A percentile compares a stretch with the other conserved stretches of the same genome.
Evolutionary conservation across 2,797 vertebrate genomes (phyloP).

Genomic region (Carduelis carduelis): DNA sequence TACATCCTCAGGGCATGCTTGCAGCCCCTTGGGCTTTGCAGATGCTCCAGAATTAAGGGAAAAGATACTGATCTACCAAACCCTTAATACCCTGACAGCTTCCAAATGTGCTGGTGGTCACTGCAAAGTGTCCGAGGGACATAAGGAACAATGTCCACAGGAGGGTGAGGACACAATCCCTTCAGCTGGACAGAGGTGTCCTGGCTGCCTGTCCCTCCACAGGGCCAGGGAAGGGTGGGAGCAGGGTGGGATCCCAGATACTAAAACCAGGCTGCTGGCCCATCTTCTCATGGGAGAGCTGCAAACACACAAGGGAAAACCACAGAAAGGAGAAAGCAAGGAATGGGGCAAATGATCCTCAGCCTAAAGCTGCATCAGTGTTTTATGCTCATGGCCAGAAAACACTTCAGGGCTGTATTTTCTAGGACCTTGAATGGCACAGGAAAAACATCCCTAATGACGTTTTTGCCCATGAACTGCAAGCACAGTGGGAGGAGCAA

Average conservation of each 20-base stretch:
- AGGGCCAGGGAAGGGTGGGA: background rate
- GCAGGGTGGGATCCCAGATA: rapidly evolving
- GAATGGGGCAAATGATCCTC: background rate
- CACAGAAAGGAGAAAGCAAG: background rate
- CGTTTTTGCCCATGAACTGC: background rate
- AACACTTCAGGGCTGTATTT: background rate
- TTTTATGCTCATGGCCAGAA: background rate
- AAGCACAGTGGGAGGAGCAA: background rate
- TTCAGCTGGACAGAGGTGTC: background rate
- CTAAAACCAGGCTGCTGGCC: background rate
- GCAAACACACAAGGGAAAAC: rapidly evolving
- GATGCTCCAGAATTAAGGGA: background rate
- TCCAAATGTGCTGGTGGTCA: background rate
- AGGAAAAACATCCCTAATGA: background rate
- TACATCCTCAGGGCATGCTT: background rate
- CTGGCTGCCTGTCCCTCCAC: background rate
- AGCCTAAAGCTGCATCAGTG: background rate
- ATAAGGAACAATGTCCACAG: background rate
- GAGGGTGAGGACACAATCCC: background rate
- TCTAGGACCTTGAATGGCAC: background rate
- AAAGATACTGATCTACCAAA: background rate
- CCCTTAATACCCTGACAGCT: background rate
- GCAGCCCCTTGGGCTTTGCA: background rate
- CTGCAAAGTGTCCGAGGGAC: background rate
- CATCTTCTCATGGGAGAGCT: background rate